Evolutionary conservation across 2,113 vertebrate genomes (phyloP).

Genomic region (Pterophyllum scalare): DNA sequence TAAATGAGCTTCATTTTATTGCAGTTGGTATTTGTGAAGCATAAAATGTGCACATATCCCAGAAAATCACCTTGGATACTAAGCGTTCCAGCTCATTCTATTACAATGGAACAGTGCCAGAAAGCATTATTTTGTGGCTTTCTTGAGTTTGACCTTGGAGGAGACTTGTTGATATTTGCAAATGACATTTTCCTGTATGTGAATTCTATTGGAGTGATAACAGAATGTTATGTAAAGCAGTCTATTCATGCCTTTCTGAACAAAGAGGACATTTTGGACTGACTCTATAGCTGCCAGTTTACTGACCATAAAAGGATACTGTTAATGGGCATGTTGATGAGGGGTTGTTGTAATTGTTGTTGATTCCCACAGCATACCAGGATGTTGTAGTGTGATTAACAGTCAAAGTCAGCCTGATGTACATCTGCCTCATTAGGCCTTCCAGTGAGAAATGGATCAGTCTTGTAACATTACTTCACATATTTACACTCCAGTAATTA

Average conservation of each 20-base stretch:
- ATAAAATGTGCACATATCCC: conserved; percentile 1
- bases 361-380: conserved; percentile 28
- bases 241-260: conserved; percentile 7
- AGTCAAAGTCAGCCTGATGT: conserved; percentile 45
- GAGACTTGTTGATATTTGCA: conserved; percentile 49
- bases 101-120: not conserved
- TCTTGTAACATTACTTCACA: conserved; percentile 53
- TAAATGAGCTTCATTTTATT: not conserved
- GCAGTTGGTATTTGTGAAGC: conserved; percentile 1
- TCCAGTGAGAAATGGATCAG: conserved; percentile 42
- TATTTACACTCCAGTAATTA: conserved; percentile 74
- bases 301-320: conserved; percentile 4
- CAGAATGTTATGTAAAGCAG: conserved; percentile 21
- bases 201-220: not conserved
- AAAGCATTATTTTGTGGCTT: not conserved
- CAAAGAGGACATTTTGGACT: conserved; percentile 22
- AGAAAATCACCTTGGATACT: not conserved
- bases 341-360: conserved; percentile 17
- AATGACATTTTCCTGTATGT: conserved; percentile 30
- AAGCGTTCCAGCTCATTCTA: not conserved
- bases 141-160: conserved; percentile 10
- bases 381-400: conserved; percentile 34
- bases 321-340: conserved; percentile 7
- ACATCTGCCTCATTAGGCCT: conserved; percentile 47
- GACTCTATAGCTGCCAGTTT: conserved; percentile 19